A percentile compares a stretch with the other conserved stretches of the same genome.
phyloP scores from a whole-genome alignment of 2,888 invertebrate species.

The Troides oblongomaculatus region DNA sequence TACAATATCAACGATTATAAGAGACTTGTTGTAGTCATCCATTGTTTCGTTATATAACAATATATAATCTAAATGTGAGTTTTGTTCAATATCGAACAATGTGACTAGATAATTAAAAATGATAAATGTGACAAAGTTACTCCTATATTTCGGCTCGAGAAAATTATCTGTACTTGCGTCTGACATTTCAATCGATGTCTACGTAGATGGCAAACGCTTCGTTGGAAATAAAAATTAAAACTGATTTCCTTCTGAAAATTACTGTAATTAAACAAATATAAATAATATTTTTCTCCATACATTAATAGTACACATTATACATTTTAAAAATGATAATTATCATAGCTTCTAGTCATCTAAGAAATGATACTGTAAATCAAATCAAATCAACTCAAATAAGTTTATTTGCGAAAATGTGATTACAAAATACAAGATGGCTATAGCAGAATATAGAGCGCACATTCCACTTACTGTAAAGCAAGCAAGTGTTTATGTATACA shows the following conservation, averaged over 20 bases:
- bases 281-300: not conserved
- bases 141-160: constrained; percentile 4
- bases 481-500: too few relatives aligned
- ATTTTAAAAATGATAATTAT: too few relatives aligned
- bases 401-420: too few relatives aligned
- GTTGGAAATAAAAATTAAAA: constrained; percentile 13
- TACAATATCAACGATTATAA: too few relatives aligned
- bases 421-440: too few relatives aligned
- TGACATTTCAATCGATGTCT: constrained; percentile 18
- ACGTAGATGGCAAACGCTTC: constrained; percentile 13
- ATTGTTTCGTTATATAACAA: not conserved
- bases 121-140: constrained; percentile 15
- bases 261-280: not conserved
- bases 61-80: not conserved
- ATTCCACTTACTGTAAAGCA: too few relatives aligned
- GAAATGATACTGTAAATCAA: too few relatives aligned
- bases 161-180: constrained; percentile 17
- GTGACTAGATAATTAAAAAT: constrained; percentile 15
- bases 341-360: too few relatives aligned
- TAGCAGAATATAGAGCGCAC: too few relatives aligned
- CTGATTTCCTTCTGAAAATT: not conserved
- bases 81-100: not conserved
- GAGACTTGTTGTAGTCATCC: too few relatives aligned
- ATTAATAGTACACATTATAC: too few relatives aligned
- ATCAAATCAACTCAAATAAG: too few relatives aligned